These are phyloP conservation scores for Halcyon smyrnensis DNA, from an alignment of 2,797 vertebrate genomes.

Conservation along the genomic window DNA sequence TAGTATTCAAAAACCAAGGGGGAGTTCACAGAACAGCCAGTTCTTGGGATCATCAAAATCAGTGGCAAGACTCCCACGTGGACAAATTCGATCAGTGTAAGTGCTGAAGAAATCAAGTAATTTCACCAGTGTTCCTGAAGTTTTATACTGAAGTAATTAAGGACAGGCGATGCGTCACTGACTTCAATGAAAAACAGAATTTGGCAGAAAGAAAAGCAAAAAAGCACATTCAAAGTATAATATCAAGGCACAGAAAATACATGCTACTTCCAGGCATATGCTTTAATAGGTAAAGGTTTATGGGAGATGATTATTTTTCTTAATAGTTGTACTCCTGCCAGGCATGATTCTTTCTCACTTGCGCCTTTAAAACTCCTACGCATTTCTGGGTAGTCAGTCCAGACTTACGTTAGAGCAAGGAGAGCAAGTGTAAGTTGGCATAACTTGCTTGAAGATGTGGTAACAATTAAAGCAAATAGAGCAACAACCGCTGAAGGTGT, in stretches of 20 bases:
- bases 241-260: slow-evolving; percentile 47
- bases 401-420: background rate
- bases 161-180: background rate
- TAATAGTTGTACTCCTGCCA: background rate
- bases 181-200: slow-evolving; percentile 54
- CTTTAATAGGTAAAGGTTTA: slow-evolving; percentile 36
- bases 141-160: slow-evolving; percentile 2
- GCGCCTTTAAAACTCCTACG: background rate
- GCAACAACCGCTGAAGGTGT: background rate
- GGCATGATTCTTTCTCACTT: background rate
- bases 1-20: slow-evolving; percentile 18
- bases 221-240: slow-evolving; percentile 35
- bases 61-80: background rate
- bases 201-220: background rate
- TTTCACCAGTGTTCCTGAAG: background rate
- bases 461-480: background rate
- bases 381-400: background rate
- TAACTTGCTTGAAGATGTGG: background rate
- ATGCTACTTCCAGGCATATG: slow-evolving; percentile 50
- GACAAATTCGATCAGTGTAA: background rate
- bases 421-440: background rate
- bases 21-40: slow-evolving; percentile 39
- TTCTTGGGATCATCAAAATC: slow-evolving; percentile 42
- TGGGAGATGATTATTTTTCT: background rate
- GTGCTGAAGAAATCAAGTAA: background rate